A percentile compares a stretch with the other conserved stretches of the same genome.
These are phyloP conservation scores for Pseudomyrmex flavicornis DNA, from an alignment of 1,140 invertebrate genomes.

Conservation along the genomic window DNA sequence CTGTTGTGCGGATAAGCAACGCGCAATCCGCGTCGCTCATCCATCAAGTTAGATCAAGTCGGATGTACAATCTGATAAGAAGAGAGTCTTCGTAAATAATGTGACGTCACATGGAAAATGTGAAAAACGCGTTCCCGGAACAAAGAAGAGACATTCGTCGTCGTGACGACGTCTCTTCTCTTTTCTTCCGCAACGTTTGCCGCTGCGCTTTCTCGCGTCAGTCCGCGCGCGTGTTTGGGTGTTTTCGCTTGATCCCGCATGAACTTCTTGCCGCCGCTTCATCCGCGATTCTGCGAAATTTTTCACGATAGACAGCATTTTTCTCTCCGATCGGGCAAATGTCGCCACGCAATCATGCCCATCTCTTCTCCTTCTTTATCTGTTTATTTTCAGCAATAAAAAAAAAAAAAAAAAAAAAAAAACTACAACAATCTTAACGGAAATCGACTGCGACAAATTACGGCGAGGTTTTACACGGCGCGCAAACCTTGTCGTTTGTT, in stretches of 20 bases:
- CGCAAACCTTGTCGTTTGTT: too few species aligned
- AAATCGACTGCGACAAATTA: background rate
- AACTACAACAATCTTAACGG: background rate
- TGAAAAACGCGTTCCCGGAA: background rate
- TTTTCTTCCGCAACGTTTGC: background rate
- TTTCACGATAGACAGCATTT: slow-evolving; percentile 18
- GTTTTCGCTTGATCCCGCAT: slow-evolving; percentile 3
- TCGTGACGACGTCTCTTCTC: background rate
- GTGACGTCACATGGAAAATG: background rate
- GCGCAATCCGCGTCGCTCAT: slow-evolving; percentile 4
- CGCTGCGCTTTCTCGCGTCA: background rate
- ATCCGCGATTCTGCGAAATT: slow-evolving; percentile 13
- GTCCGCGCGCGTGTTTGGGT: background rate
- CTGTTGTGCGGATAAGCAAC: background rate
- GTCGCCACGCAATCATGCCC: background rate
- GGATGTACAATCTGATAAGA: background rate
- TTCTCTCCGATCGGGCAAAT: slow-evolving; percentile 8
- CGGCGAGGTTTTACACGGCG: background rate
- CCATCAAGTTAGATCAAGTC: background rate
- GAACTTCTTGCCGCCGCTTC: background rate
- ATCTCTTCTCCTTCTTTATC: background rate
- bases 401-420: background rate
- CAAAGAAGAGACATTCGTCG: slow-evolving; percentile 13
- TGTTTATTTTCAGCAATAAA: background rate
- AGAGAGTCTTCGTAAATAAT: slow-evolving; percentile 7